Evolutionary conservation across 2,113 vertebrate genomes (phyloP).

Genomic region (Numida meleagris): DNA sequence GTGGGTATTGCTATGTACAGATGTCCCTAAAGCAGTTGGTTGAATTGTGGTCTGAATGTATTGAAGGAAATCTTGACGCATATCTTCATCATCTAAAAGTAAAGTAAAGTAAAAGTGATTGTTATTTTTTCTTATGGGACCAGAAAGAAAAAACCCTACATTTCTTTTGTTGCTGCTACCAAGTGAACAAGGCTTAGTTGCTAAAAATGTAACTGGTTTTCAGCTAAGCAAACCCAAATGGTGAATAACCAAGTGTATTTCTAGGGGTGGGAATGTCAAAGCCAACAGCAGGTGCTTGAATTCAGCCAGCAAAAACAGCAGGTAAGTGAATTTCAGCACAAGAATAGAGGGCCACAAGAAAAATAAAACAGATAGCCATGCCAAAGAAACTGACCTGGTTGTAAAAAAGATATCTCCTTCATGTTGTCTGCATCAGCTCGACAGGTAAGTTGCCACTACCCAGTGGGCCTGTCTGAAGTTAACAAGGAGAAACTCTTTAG

Average conservation of each 20-base stretch:
- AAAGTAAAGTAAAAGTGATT: not conserved
- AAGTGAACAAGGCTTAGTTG: not conserved
- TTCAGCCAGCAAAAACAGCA: not conserved
- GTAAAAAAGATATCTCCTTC: not conserved
- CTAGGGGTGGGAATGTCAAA: not conserved
- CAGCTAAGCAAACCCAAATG: not conserved
- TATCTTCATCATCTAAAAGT: not conserved
- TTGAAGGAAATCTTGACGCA: not conserved
- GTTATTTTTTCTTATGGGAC: not conserved
- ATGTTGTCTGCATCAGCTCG: not conserved
- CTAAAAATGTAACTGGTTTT: not conserved
- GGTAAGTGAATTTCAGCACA: not conserved
- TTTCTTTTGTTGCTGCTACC: not conserved
- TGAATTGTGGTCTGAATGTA: not conserved
- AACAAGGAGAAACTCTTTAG: not conserved
- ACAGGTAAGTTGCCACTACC: not conserved
- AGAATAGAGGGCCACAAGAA: not conserved
- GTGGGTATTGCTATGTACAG: not conserved
- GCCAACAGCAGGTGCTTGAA: not conserved
- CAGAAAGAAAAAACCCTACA: not conserved
- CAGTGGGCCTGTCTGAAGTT: not conserved
- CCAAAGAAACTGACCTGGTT: not conserved
- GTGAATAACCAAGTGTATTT: not conserved
- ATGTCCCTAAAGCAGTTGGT: not conserved
- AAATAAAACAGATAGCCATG: not conserved